Conservation (phyloP, 2,797 vertebrate genomes). For the Sparidentex hasta region DNA sequence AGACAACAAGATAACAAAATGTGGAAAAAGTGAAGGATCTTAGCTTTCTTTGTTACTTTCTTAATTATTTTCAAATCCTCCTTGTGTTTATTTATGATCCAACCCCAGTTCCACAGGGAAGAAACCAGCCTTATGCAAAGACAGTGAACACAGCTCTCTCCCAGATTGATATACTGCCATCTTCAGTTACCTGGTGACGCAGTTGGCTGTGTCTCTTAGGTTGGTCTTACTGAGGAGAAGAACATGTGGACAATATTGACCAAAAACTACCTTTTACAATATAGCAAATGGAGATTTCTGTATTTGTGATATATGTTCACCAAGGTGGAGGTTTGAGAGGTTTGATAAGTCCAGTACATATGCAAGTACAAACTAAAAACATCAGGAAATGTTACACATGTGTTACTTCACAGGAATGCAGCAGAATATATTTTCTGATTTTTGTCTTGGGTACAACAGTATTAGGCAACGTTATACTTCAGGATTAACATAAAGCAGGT, state of each 20-base stretch:
- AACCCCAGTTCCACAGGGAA: not conserved
- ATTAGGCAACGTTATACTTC: not conserved
- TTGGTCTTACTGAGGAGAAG: not conserved
- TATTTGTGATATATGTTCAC: not conserved
- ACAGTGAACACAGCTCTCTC: not conserved
- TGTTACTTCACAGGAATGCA: not conserved
- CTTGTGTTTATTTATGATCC: not conserved
- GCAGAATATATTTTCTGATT: not conserved
- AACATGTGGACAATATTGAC: not conserved
- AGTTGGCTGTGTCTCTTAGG: not conserved
- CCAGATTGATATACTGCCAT: constrained; percentile 9
- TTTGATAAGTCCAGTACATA: not conserved
- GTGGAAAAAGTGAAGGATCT: too few relatives aligned
- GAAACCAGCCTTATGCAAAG: not conserved
- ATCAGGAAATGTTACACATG: not conserved
- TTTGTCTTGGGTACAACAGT: not conserved
- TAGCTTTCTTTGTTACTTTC: too few relatives aligned
- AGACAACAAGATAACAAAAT: too few relatives aligned
- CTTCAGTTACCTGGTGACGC: constrained; percentile 55
- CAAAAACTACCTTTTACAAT: not conserved
- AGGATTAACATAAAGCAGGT: not conserved
- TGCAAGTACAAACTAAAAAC: not conserved
- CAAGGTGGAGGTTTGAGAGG: not conserved
- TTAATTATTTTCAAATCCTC: not conserved
- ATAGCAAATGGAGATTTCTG: not conserved